Conservation (phyloP, 1,140 invertebrate genomes). For the Thereuonema tuberculata region DNA sequence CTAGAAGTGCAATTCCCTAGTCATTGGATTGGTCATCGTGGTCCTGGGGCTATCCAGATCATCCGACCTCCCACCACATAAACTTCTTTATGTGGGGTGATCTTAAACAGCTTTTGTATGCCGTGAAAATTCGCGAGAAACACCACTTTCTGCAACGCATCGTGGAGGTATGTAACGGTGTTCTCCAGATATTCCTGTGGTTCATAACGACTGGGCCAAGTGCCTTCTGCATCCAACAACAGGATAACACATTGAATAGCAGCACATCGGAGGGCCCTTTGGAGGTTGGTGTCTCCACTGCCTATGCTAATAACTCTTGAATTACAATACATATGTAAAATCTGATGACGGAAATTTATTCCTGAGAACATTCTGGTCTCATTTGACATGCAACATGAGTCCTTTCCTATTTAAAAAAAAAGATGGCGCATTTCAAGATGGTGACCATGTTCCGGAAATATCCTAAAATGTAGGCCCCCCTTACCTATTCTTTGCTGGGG, state of each 20-base stretch:
- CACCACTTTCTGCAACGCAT: background rate
- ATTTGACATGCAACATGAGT: background rate
- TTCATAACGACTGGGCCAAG: background rate
- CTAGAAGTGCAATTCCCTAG: too few relatives aligned
- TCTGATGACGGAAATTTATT: background rate
- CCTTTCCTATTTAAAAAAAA: background rate
- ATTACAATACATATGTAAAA: background rate
- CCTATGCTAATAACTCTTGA: background rate
- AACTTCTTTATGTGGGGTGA: background rate
- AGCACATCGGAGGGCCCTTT: background rate
- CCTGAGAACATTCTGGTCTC: background rate
- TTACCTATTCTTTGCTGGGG: too few relatives aligned
- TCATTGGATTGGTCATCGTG: background rate
- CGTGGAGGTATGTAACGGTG: background rate
- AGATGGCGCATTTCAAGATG: background rate
- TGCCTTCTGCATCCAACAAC: background rate
- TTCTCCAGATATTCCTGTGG: background rate
- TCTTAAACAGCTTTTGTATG: background rate
- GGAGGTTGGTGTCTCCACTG: too few relatives aligned
- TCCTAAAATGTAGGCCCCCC: background rate
- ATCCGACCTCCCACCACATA: background rate
- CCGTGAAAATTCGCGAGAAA: background rate
- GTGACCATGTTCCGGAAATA: background rate
- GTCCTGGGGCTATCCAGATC: background rate
- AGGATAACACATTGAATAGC: background rate